phyloP scores from a whole-genome alignment of 2,888 invertebrate genomes.

The Ellobium chinense region DNA sequence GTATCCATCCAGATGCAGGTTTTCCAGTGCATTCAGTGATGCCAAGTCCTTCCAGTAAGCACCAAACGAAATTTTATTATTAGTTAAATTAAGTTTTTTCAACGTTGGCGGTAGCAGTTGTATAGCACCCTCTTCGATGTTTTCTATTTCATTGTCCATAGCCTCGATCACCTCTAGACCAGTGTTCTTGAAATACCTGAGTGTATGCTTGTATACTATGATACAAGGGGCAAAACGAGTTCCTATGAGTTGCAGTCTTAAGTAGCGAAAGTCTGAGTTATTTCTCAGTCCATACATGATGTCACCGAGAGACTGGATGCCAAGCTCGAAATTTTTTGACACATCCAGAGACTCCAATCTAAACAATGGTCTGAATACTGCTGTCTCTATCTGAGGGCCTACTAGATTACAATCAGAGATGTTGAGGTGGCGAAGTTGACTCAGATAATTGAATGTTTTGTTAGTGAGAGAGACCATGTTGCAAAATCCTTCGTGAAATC shows the following conservation, averaged over 20 bases:
- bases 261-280: conserved; percentile 4
- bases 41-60: conserved; percentile 43
- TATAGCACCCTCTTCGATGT: conserved; percentile 40
- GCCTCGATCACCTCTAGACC: conserved; percentile 40
- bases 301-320: conserved; percentile 14
- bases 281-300: conserved; percentile 36
- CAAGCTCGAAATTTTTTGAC: conserved; percentile 30
- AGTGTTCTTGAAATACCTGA: conserved; percentile 22
- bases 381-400: not conserved
- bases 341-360: conserved; percentile 20
- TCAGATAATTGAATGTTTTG: conserved; percentile 16
- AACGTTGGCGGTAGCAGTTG: conserved; percentile 38
- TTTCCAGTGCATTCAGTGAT: conserved; percentile 8
- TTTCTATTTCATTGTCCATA: conserved; percentile 45
- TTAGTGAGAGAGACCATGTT: not conserved
- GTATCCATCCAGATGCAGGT: conserved; percentile 25
- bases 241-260: conserved; percentile 13
- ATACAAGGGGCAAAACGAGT: conserved; percentile 22
- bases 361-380: conserved; percentile 3
- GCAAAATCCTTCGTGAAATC: conserved; percentile 25
- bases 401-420: conserved; percentile 32
- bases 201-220: not conserved
- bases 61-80: conserved; percentile 40
- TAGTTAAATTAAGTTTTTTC: conserved; percentile 8
- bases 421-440: conserved; percentile 9